phyloP scores from a whole-genome alignment of 2,113 vertebrate species.

The Platanista minor region DNA sequence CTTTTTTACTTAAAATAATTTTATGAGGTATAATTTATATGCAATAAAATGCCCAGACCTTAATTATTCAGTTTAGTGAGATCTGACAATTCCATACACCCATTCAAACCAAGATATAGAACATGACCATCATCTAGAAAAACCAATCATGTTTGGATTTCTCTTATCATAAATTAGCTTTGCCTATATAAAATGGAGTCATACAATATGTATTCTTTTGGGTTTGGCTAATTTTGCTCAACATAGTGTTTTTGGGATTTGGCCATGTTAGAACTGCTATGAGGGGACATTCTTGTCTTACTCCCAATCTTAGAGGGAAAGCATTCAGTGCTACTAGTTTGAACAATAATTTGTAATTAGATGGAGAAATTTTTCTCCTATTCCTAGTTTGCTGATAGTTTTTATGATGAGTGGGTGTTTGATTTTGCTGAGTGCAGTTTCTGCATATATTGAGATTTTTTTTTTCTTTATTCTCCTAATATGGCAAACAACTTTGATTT shows the following conservation, averaged over 20 bases:
- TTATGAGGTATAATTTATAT: neutral
- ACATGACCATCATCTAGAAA: neutral
- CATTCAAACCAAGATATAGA: neutral
- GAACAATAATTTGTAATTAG: neutral
- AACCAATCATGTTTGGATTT: neutral
- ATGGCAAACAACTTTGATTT: neutral
- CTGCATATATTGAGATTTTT: neutral
- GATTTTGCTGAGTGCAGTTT: neutral
- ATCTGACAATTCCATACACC: neutral
- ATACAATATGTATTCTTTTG: neutral
- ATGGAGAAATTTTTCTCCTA: neutral
- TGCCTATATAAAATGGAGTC: neutral
- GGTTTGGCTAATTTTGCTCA: neutral
- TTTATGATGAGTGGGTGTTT: neutral
- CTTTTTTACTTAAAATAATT: neutral
- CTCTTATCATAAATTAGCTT: neutral
- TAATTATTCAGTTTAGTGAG: neutral
- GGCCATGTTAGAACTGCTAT: neutral
- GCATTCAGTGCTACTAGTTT: neutral
- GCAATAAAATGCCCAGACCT: neutral
- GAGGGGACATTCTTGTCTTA: neutral
- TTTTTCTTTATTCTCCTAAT: neutral
- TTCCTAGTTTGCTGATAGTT: neutral
- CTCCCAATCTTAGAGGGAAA: neutral
- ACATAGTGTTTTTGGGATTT: neutral